Evolutionary conservation across 2,888 invertebrate genomes (phyloP), one percentile per base, ranked within the genome.

Genomic region (Lepidochitona cinerea): DNA sequence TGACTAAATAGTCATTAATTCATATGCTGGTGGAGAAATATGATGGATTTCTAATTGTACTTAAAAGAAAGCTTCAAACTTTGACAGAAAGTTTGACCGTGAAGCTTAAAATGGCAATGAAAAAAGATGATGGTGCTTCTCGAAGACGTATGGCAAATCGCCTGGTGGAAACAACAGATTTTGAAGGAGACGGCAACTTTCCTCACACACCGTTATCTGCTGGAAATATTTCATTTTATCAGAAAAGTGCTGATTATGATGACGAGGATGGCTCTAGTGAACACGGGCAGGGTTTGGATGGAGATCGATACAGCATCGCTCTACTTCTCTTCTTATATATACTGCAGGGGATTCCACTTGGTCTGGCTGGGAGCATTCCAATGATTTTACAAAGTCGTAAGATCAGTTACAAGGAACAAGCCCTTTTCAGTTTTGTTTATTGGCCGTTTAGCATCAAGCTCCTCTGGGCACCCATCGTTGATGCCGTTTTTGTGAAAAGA

Each of bases 391-490:
- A 97, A 89, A 96, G 97, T 90, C 93, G 96, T 72, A 95, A 96
- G 73, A 96, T 97, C 71, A 96, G 95, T 77, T 99, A 99, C 90
- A 95, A 95, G 83, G 96, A 99, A 90, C 99, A 99, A 93, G 93
- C 93, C 2, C 86, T 93, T 71, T 92, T 92, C 81, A 98, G 98
- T 92, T 96, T 97, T 88, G 96, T 96, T 0, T 94, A 94, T 84
- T 98, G 97, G 97, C 97, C 97, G 53, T 93, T 92, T 86, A 94
- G 94, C 84, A 86, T 99, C 64, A 99, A 99, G 91, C 92, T 99
- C 64, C 89, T 99, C 73, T 99, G 99, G 99, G 99, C 99, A 0
- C 99, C 99, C 0, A 94, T 99, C 14, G 98, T 99, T 4, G 99
- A 99, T 91, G 95, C 98, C 0, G 90, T 97, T 66, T 99, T 95